Evolutionary conservation across 92 coral and sea anemone genomes (phyloP), one percentile per base, ranked within the genome.

Genomic region (Plumapathes pennacea): DNA sequence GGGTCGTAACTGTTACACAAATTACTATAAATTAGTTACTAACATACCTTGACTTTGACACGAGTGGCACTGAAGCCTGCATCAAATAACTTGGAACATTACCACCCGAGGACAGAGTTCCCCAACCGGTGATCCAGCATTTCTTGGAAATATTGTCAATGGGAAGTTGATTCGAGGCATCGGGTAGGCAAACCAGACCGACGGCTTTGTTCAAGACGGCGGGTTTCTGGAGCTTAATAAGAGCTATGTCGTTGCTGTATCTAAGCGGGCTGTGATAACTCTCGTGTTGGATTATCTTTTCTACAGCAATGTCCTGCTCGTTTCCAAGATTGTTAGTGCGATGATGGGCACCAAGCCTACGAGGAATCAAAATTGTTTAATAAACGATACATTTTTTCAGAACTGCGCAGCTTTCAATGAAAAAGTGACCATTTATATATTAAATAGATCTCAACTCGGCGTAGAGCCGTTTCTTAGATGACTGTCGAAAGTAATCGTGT

Each of bases 141-240:
- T 19, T 44, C 22, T 43, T 42, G 29, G 38, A 10, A 0, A 19
- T 0, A 28, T 57, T 39, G 54, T 60, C 55, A 9, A 60, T 6
- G 26, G 67, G 82, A 10, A 75, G 48, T 24, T 8, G 10, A 26
- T 64, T 52, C 7, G 5, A 38, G 14, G 36, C 38, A 11, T 68
- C 61, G 1, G 82, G 82, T 46, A 74, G 5, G 22, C 82, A 74
- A 10, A 64, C 82, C 19, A 69, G 60, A 13, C 61, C 61, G 6
- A 74, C 54, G 38, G 73, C 69, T 1, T 34, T 62, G 4, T 17
- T 54, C 21, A 72, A 28, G 0, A 1, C 15, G 5, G 80, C 80
- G 10, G 80, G 80, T 32, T 24, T 50, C 22, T 62, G 32, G 17
- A 72, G 61, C 25, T 72, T 72, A 8, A 72, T 37, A 8, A 74